phyloP scores from a whole-genome alignment of 2,888 invertebrate genomes.

The Andrena chrysosceles region DNA sequence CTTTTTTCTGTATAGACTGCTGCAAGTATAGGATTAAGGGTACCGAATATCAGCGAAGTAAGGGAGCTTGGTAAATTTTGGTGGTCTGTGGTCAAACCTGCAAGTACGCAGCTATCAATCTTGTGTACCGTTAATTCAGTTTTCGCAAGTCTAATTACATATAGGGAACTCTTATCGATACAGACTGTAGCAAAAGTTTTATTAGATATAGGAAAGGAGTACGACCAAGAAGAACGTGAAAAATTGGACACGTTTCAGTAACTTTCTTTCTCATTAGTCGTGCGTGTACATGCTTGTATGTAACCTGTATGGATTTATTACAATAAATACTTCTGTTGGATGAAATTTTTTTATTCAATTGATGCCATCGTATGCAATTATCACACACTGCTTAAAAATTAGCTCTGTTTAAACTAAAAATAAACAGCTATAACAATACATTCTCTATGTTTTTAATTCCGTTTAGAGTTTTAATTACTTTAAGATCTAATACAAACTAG shows the following conservation, averaged over 20 bases:
- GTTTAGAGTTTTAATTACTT: no score
- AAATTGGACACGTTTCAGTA: not conserved
- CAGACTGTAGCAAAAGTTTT: not conserved
- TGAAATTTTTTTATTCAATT: not conserved
- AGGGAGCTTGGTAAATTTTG: conserved; percentile 8
- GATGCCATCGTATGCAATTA: not conserved
- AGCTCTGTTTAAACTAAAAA: not conserved
- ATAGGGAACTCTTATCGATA: conserved; percentile 86
- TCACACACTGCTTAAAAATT: not conserved
- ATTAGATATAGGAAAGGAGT: not conserved
- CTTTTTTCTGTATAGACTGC: conserved; percentile 23
- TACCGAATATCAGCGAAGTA: conserved; percentile 7
- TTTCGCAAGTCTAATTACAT: conserved; percentile 87
- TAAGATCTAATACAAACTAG: no score
- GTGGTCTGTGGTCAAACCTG: conserved; percentile 35
- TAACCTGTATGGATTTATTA: not conserved
- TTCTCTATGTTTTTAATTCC: no score
- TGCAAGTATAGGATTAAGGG: conserved; percentile 17
- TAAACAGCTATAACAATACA: no score
- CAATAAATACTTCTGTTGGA: not conserved
- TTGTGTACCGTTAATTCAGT: conserved; percentile 85
- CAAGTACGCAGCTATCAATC: accelerated
- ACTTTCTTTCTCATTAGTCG: not conserved
- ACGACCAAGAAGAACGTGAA: not conserved
- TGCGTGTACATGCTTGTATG: not conserved